Percentiles rank a stretch among this genome's conserved stretches.
These are phyloP conservation scores for Scalopus aquaticus DNA, from an alignment of 2,113 vertebrate species.

Conservation along the genomic window DNA sequence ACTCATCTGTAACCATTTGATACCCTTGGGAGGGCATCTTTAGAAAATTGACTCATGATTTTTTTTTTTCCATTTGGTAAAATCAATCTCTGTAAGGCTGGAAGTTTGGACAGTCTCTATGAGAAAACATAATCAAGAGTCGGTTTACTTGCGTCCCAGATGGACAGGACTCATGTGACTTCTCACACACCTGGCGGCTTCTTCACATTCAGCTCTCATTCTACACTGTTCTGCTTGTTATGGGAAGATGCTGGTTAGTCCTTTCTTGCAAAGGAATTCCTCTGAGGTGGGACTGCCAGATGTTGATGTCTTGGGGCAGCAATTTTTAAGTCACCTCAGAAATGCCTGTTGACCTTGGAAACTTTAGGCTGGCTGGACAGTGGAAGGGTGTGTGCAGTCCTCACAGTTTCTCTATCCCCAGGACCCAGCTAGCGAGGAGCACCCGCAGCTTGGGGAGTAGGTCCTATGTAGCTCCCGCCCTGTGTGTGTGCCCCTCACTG, in stretches of 20 bases:
- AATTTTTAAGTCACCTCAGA: background rate
- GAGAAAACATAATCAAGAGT: no score
- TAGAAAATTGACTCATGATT: no score
- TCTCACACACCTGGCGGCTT: background rate
- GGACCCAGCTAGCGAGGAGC: background rate
- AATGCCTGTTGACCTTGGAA: background rate
- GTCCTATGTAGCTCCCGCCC: background rate
- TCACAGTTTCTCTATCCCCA: background rate
- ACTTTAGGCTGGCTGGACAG: background rate
- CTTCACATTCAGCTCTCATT: background rate
- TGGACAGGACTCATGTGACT: background rate
- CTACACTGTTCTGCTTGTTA: background rate
- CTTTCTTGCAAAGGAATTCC: background rate
- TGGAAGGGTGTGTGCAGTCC: background rate
- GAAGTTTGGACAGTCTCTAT: no score
- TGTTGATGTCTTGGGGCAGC: background rate
- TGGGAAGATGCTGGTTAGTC: background rate
- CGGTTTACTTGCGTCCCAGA: background rate
- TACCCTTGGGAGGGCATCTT: no score
- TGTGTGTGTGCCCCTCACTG: background rate
- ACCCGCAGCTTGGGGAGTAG: background rate
- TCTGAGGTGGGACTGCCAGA: background rate
- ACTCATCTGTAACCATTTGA: no score
- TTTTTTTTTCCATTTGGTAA: no score
- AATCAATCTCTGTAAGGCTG: no score